Evolutionary conservation across 23 tunicate species (phyloP).

Genomic region (Clavelina lepadiformis): DNA sequence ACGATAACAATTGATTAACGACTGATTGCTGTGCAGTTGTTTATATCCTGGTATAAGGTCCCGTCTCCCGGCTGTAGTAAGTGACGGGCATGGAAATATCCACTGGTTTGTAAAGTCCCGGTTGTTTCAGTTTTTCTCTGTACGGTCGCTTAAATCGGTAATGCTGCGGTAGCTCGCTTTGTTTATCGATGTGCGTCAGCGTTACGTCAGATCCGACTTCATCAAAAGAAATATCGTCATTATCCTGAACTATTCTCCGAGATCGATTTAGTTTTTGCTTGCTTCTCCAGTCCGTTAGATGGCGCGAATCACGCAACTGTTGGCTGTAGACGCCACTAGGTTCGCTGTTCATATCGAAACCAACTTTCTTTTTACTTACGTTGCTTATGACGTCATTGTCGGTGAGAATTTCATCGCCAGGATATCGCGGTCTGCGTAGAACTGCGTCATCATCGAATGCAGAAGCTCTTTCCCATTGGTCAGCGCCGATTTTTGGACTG

Average conservation of each 20-base stretch:
- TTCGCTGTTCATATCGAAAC: neutral
- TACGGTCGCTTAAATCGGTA: neutral
- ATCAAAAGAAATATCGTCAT: constrained; percentile 19
- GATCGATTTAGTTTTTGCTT: neutral
- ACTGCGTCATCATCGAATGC: constrained; percentile 8
- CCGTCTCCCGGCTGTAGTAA: constrained; percentile 30
- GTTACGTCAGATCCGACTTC: constrained; percentile 40
- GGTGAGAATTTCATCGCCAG: neutral
- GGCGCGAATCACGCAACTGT: neutral
- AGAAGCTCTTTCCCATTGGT: constrained; percentile 36
- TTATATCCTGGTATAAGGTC: constrained; percentile 49
- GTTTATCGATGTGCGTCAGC: constrained; percentile 17
- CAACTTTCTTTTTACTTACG: constrained; percentile 13
- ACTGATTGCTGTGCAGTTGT: neutral
- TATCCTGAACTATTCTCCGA: too few relatives aligned
- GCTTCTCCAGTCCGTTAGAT: neutral
- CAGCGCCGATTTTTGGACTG: constrained; percentile 11
- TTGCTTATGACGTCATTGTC: constrained; percentile 34
- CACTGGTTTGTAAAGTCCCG: neutral
- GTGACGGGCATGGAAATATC: constrained; percentile 23
- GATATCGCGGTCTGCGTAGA: neutral
- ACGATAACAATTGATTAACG: neutral
- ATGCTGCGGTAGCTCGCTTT: constrained; percentile 11
- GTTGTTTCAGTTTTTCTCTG: neutral
- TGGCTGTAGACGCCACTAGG: neutral